Conservation (phyloP, 2,113 vertebrate genomes). For the Leptobrachium leishanense region DNA sequence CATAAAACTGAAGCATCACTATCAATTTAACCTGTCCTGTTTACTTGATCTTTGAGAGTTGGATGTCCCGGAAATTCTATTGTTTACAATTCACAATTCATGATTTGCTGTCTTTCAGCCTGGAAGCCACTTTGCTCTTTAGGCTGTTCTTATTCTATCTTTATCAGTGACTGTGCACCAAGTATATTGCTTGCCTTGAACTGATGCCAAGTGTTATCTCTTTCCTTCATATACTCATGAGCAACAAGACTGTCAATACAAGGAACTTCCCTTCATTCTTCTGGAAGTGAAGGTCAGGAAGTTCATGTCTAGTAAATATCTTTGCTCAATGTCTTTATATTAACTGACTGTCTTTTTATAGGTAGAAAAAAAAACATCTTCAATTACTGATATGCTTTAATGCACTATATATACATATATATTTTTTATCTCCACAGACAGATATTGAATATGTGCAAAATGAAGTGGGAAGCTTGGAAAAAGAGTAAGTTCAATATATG, state of each 20-base stretch:
- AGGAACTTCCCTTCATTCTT: neutral
- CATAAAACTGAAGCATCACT: no score
- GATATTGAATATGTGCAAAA: constrained; percentile 88
- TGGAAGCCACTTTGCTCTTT: no score
- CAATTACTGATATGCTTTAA: neutral
- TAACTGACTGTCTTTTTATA: neutral
- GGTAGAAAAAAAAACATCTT: no score
- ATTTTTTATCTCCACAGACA: constrained; percentile 72
- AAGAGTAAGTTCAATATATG: constrained; percentile 80
- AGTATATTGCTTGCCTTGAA: neutral
- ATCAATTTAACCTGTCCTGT: no score
- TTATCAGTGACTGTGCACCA: no score
- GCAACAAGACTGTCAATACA: neutral
- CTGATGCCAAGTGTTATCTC: neutral
- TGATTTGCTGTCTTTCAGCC: no score
- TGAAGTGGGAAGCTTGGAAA: constrained; percentile 86
- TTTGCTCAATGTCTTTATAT: neutral
- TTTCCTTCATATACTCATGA: neutral
- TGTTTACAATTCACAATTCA: no score
- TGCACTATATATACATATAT: neutral
- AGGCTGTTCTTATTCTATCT: no score
- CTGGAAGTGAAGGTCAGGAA: neutral
- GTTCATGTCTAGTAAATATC: neutral
- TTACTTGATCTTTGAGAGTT: no score
- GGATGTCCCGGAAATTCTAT: no score